These are phyloP conservation scores for Athalia circularis DNA, from an alignment of 2,888 invertebrate species.

Conservation along the genomic window DNA sequence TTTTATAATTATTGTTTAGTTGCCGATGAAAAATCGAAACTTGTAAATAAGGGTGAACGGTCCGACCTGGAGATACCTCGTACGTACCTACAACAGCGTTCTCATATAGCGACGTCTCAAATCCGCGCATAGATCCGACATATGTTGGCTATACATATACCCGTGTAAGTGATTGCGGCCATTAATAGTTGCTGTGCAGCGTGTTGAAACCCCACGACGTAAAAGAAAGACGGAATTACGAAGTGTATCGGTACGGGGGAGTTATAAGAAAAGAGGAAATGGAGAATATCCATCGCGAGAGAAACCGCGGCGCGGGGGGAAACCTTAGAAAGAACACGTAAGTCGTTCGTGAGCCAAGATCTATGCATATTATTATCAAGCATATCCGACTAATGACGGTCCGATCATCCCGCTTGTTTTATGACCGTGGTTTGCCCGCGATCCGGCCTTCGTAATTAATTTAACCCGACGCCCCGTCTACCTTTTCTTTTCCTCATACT, in stretches of 20 bases:
- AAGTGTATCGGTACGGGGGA: background rate
- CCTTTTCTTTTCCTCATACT: conserved; percentile 33
- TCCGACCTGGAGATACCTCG: too few relatives aligned
- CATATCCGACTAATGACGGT: conserved; percentile 64
- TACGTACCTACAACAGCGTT: too few relatives aligned
- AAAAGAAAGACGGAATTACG: conserved; percentile 42
- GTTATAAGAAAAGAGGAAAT: conserved; percentile 18
- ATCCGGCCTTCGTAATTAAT: conserved; percentile 66
- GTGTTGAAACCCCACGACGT: background rate
- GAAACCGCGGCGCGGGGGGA: conserved; percentile 5
- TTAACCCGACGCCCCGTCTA: conserved; percentile 55
- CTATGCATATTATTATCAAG: conserved; percentile 68
- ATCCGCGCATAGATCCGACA: too few relatives aligned
- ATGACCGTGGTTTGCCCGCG: conserved; percentile 62
- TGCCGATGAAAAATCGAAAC: too few relatives aligned
- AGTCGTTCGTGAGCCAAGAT: conserved; percentile 27
- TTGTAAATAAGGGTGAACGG: too few relatives aligned
- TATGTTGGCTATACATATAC: background rate
- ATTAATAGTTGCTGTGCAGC: conserved; percentile 14
- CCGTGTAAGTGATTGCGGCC: conserved; percentile 36
- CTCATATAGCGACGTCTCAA: too few relatives aligned
- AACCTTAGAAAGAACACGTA: conserved; percentile 35
- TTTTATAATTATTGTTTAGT: too few relatives aligned
- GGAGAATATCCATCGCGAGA: background rate
- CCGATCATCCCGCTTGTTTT: conserved; percentile 67